Percentiles rank a stretch among this genome's conserved stretches.
Evolutionary conservation across 1,140 invertebrate genomes (phyloP).

Genomic region (Luehdorfia chinensis): DNA sequence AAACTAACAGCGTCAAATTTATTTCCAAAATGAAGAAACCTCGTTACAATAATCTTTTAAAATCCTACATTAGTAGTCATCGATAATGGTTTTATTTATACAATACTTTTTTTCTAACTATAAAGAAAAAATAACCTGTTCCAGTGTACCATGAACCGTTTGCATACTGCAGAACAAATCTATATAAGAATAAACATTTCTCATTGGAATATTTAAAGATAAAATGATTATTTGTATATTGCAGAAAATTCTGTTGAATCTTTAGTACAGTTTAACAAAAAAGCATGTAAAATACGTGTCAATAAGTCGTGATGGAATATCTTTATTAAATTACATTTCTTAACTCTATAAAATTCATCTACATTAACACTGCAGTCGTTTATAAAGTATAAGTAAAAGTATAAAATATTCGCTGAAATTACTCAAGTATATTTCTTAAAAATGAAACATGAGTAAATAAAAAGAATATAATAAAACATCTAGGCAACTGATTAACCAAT

Average conservation of each 20-base stretch:
- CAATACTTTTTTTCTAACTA: conserved; percentile 24
- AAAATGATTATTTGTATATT: conserved; percentile 37
- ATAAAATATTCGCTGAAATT: conserved; percentile 16
- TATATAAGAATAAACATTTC: conserved; percentile 39
- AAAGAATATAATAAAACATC: conserved; percentile 9
- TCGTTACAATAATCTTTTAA: conserved; percentile 37
- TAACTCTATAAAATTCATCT: conserved; percentile 27
- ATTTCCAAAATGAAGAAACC: conserved; percentile 57
- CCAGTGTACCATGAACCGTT: conserved; percentile 17
- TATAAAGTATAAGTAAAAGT: conserved; percentile 26
- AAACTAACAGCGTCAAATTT: conserved; percentile 65
- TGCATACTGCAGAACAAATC: conserved; percentile 27
- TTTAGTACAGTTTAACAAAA: conserved; percentile 45
- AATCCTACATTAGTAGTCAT: conserved; percentile 23
- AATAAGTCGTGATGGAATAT: conserved; percentile 38
- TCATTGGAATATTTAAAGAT: conserved; percentile 36
- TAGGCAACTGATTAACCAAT: conserved; percentile 1
- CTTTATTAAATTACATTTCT: conserved; percentile 28
- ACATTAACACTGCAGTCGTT: conserved; percentile 31
- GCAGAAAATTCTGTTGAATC: conserved; percentile 43
- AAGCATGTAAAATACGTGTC: conserved; percentile 39
- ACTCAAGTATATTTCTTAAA: conserved; percentile 11
- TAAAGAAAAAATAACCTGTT: conserved; percentile 22
- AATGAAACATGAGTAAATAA: conserved; percentile 7
- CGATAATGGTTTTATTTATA: conserved; percentile 27